Evolutionary conservation across 2,113 vertebrate genomes (phyloP), one percentile per base, ranked within the genome.

Genomic region (Lipotes vexillifer): DNA sequence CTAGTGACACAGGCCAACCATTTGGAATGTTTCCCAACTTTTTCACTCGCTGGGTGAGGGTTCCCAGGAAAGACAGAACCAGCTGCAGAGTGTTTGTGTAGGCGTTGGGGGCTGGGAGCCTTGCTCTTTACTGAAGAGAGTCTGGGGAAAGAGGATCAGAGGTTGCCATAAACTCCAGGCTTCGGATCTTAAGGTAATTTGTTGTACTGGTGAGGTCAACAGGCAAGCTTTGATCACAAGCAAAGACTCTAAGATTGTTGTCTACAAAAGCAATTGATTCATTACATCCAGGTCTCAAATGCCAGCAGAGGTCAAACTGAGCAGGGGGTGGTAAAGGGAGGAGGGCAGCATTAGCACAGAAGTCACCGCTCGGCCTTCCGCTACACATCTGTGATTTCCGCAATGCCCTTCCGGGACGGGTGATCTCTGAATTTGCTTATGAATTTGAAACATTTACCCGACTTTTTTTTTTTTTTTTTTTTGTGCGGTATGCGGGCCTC

Each of bases 11-110:
- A 21, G 17, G 8, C 23, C 18, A 14, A 25, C 9, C 6, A 3
- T 3, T 1, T 4, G 6, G 25, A 25, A 13, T 1, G 0, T 38
- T 49, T n/a, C 36, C n/a, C 38, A 59, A 2, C 2, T 7, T 21
- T 25, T n/a, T 44, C 33, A 18, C 52, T 61, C 1, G 0, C 0
- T 1, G 52, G 25, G 15, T 2, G 1, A 31, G 29, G 33, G 41
- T 33, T 36, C 69, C 75, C 59, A 49, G 63, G 68, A 66, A 29
- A 82, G 85, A 20, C 27, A 18, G 44, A 20, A 15, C 12, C 25
- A 23, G 55, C n/a, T 65, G 25, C 0, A 2, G 15, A 74, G 46
- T 9, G 20, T 49, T 46, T 59, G 6, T n/a, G 46, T 9, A 44
- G 13, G 25, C 29, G 20, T 15, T 9, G 9, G 55, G 2, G 31